Percentiles rank a stretch among this genome's conserved stretches.
Conservation (phyloP, 1,140 invertebrate species). For the Pogonomyrmex californicus region DNA sequence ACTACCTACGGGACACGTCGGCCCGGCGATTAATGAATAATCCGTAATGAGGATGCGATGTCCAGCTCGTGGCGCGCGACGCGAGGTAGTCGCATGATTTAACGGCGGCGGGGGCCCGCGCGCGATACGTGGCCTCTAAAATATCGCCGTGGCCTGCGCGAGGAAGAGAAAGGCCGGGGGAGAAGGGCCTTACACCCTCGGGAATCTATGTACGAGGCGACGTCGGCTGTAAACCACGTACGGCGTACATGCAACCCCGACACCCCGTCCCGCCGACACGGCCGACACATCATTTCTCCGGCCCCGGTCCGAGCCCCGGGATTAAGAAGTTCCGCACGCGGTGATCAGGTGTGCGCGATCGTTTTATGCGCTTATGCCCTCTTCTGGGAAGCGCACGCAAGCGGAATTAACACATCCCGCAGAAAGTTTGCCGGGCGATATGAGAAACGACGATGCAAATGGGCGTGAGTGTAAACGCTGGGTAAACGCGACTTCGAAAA, state of each 20-base stretch:
- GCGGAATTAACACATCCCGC: conserved; percentile 56
- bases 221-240: conserved; percentile 58
- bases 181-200: conserved; percentile 15
- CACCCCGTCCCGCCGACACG: conserved; percentile 49
- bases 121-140: conserved; percentile 69
- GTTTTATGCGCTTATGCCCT: conserved; percentile 47
- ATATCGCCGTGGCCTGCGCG: conserved; percentile 73
- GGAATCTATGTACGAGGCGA: conserved; percentile 57
- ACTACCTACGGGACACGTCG: conserved; percentile 37
- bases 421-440: conserved; percentile 3
- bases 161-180: conserved; percentile 13
- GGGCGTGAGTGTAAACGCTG: too few species aligned
- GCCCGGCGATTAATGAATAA: conserved; percentile 82
- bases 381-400: conserved; percentile 53
- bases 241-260: conserved; percentile 44
- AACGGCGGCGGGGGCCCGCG: conserved; percentile 63
- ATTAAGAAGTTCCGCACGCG: conserved; percentile 56
- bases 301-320: conserved; percentile 16
- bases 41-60: conserved; percentile 82
- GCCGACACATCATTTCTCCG: conserved; percentile 51
- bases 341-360: conserved; percentile 59
- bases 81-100: conserved; percentile 75
- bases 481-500: too few species aligned
- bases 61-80: conserved; percentile 71
- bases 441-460: conserved; percentile 20